Evolutionary conservation across 2,113 vertebrate species (phyloP).

Genomic region (Apeltes quadracus): DNA sequence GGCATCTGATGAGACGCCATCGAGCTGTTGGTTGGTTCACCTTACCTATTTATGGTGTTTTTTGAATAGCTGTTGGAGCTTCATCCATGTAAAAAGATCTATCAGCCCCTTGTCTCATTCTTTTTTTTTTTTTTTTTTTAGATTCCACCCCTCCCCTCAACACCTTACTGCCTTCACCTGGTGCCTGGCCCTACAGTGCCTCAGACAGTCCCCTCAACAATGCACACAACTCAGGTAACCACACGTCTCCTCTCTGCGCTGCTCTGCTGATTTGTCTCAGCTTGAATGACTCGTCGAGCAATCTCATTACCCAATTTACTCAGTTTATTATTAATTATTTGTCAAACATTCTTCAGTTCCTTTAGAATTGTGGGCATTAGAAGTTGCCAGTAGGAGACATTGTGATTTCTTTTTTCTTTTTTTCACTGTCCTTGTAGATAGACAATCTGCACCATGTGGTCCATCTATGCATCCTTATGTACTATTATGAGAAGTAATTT

Average conservation of each 20-base stretch:
- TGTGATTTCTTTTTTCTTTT: background rate
- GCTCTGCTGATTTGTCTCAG: background rate
- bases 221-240: slow-evolving; percentile 96
- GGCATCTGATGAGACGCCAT: too few relatives aligned
- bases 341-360: background rate
- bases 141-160: slow-evolving; percentile 99
- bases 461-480: background rate
- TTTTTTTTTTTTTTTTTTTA: slow-evolving; percentile 60
- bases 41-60: too few relatives aligned
- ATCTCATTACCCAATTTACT: background rate
- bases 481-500: background rate
- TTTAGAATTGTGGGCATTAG: background rate
- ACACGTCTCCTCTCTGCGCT: background rate
- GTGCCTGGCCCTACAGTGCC: slow-evolving; percentile 99
- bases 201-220: slow-evolving; percentile 99
- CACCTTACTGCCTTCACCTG: slow-evolving; percentile 99
- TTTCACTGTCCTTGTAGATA: background rate
- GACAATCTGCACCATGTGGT: background rate
- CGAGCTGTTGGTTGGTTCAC: background rate
- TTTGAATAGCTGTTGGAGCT: background rate
- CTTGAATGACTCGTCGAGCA: background rate
- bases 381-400: background rate
- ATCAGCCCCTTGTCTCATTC: background rate
- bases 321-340: background rate
- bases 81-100: background rate